Conservation (phyloP, 37 sponge, comb jelly and placozoan genomes). For the Diacarnus erythraeanus region DNA sequence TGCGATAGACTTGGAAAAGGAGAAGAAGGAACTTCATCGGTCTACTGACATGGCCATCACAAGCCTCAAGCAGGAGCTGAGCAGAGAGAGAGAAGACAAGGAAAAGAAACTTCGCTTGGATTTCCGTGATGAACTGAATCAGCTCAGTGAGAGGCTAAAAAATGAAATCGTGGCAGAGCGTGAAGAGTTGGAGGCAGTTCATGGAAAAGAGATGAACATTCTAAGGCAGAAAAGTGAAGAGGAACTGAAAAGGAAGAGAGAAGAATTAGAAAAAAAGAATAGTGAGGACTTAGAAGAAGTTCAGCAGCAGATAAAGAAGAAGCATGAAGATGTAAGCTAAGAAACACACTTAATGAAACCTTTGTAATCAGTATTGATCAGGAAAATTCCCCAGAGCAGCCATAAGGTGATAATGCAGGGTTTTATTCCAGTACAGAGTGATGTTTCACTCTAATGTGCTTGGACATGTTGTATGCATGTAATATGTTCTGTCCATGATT, state of each 20-base stretch:
- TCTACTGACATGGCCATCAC: conserved; percentile 9
- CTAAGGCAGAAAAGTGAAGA: conserved; percentile 9
- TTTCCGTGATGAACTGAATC: neutral
- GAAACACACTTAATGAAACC: too few relatives aligned
- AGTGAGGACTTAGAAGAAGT: conserved; percentile 10
- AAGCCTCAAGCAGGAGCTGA: conserved; percentile 9
- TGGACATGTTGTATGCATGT: too few relatives aligned
- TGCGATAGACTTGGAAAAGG: conserved; percentile 19
- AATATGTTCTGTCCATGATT: too few relatives aligned
- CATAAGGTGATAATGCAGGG: too few relatives aligned
- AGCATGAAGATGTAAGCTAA: conserved; percentile 19
- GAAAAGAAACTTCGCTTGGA: neutral
- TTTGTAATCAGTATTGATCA: too few relatives aligned
- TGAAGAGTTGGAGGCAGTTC: neutral
- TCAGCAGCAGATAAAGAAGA: neutral
- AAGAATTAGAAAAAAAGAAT: conserved; percentile 5
- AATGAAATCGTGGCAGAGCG: neutral
- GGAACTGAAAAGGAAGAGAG: conserved; percentile 14
- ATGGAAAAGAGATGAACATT: conserved; percentile 12
- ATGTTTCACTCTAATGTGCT: too few relatives aligned
- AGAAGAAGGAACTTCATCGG: conserved; percentile 25
- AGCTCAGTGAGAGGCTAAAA: conserved; percentile 16
- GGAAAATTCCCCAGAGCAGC: too few relatives aligned
- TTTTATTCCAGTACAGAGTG: too few relatives aligned
- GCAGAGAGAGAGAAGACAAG: conserved; percentile 19